Conservation (phyloP, 1,140 invertebrate species). For the Diabrotica undecimpunctata region DNA sequence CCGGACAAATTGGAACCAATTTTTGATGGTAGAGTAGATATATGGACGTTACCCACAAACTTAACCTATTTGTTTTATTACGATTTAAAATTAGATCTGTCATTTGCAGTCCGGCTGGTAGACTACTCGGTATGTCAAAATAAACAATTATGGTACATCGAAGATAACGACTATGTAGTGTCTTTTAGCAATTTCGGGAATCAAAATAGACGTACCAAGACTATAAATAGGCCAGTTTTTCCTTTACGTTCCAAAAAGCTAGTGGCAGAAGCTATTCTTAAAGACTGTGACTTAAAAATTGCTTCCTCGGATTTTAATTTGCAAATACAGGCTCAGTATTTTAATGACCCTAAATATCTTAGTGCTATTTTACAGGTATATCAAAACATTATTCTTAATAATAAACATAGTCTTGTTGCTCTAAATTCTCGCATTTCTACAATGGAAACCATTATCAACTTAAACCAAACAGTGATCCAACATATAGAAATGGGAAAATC, state of each 20-base stretch:
- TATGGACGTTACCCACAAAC: conserved; percentile 1
- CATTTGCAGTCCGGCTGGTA: background rate
- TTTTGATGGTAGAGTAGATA: background rate
- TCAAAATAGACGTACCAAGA: background rate
- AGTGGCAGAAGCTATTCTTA: conserved; percentile 1
- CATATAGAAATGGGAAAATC: too few species aligned
- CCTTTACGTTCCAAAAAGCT: background rate
- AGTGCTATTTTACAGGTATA: background rate
- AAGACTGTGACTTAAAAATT: conserved; percentile 3
- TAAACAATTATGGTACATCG: conserved; percentile 5
- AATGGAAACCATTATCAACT: too few species aligned
- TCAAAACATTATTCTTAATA: background rate
- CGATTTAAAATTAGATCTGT: background rate
- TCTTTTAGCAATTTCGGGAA: background rate
- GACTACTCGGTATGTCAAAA: background rate
- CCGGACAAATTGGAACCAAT: background rate
- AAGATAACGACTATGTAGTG: conserved; percentile 4
- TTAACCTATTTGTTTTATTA: conserved; percentile 9
- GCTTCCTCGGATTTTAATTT: background rate
- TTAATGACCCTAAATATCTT: background rate
- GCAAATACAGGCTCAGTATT: background rate
- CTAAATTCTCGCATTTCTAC: too few species aligned
- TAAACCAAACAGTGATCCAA: too few species aligned
- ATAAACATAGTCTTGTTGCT: too few species aligned
- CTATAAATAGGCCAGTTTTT: background rate